A percentile compares a stretch with the other conserved stretches of the same genome.
These are phyloP conservation scores for Herpetotheres cachinnans DNA, from an alignment of 2,113 vertebrate genomes.

Conservation along the genomic window DNA sequence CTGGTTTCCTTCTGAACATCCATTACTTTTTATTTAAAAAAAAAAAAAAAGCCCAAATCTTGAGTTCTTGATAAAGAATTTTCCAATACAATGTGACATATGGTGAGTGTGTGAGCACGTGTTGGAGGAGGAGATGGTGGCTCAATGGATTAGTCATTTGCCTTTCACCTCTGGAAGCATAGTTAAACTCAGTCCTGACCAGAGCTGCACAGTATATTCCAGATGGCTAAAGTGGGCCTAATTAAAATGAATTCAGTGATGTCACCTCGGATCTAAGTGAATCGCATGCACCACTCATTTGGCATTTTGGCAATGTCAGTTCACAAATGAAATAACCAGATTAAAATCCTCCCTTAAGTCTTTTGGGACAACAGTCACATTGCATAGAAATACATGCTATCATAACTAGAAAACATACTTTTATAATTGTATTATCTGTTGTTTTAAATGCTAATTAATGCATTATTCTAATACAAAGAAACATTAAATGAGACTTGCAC, in stretches of 20 bases:
- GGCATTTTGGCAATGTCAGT: conserved; percentile 51
- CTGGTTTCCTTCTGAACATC: background rate
- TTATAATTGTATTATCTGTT: background rate
- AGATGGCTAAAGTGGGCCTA: conserved; percentile 62
- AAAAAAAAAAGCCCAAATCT: background rate
- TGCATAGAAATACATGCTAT: conserved; percentile 11
- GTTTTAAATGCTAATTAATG: background rate
- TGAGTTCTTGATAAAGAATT: conserved; percentile 4
- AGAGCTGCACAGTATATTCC: conserved; percentile 37
- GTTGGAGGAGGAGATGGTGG: conserved; percentile 57
- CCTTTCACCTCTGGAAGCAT: conserved; percentile 55
- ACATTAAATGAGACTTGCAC: background rate
- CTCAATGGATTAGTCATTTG: conserved; percentile 58
- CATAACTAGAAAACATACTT: background rate
- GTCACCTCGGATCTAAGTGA: conserved; percentile 61
- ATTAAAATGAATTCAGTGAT: conserved; percentile 65
- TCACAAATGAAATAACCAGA: conserved; percentile 30
- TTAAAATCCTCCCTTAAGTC: conserved; percentile 29
- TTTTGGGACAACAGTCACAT: background rate
- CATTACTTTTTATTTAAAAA: background rate
- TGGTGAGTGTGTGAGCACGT: conserved; percentile 19
- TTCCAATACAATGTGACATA: conserved; percentile 39
- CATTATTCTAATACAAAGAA: conserved; percentile 5
- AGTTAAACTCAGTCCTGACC: conserved; percentile 35
- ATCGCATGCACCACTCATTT: conserved; percentile 40